Base-by-base conservation (phyloP, 2,888 invertebrate genomes). In the Philereme transversata region DNA sequence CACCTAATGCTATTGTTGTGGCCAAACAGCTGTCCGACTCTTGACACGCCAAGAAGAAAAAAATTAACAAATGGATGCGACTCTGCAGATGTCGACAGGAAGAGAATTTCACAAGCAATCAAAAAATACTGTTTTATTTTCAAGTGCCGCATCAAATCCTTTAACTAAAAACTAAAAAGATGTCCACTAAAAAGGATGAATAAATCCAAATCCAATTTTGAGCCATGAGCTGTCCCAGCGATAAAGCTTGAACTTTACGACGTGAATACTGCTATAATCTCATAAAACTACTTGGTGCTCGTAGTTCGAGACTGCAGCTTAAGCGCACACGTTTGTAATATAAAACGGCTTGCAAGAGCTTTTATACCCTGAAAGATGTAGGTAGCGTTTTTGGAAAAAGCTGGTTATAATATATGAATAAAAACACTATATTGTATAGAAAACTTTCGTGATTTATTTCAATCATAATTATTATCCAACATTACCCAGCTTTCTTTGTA, bases 201-300 rank as follows among this genome's bases (percentile, higher is more conserved):
- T 49, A 48, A 49, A 48, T 40, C 5, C 22, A 40, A 52, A 47
- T 49, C 49, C 38, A 10, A 51, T 57, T 57, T 40, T 34, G 41
- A 34, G 8, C 55, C 9, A 10, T 5, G n/a, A 6, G 43, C 8
- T 8, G 11, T 34, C 34, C 11, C 46, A 22, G 52, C 36, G 5
- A 38, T 34, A 34, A 34, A 36, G 38, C 11, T 4, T 45, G 9
- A 46, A 53, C 53, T 53, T 53, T 36, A 53, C 38, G 53, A 53
- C 22, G 22, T 46, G 53, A 10, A 53, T 52, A 44, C 44, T 8
- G 35, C 8, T 38, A n/a, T 34, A 10, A 45, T 38, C 44, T 50
- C 49, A 48, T 48, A 53, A 47, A 53, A 46, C 45, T 45, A 45
- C 45, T 53, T 22, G 22, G 22, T 22, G 22, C 22, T 53, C 34